Percentiles rank a stretch among this genome's conserved stretches.
Conservation (phyloP, 2,888 invertebrate species). For the Allolobophora icterica region DNA sequence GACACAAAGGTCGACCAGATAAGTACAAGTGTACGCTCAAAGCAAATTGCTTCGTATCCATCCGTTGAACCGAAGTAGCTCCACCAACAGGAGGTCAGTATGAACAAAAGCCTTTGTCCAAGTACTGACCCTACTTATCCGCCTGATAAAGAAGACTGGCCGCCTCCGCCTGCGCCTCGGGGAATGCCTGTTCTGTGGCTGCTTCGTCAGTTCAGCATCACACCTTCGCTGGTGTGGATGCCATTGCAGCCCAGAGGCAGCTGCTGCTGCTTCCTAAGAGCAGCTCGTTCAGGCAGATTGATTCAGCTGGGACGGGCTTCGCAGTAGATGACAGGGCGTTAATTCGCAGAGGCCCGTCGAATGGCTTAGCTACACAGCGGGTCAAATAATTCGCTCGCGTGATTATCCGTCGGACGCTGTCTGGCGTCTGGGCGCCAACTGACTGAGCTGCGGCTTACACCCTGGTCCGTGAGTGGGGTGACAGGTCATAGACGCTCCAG, state of each 20-base stretch:
- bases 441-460: not conserved
- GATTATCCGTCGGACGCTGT: not conserved
- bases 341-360: not conserved
- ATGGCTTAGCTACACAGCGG: not conserved
- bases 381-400: not conserved
- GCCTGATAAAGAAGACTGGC: not conserved
- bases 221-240: not conserved
- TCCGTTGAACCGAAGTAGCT: not conserved
- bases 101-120: constrained; percentile 6
- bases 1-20: not conserved
- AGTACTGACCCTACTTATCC: constrained; percentile 6
- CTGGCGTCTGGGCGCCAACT: not conserved
- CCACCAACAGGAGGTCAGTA: not conserved
- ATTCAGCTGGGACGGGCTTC: not conserved
- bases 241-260: not conserved
- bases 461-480: not conserved
- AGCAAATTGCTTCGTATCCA: not conserved
- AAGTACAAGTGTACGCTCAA: not conserved
- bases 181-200: not conserved
- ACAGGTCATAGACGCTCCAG: not conserved
- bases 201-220: not conserved
- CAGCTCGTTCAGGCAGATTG: not conserved
- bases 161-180: not conserved
- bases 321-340: not conserved
- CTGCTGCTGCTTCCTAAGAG: not conserved